Base-by-base conservation (phyloP, 2,888 invertebrate genomes). In the Spodoptera exigua region DNA sequence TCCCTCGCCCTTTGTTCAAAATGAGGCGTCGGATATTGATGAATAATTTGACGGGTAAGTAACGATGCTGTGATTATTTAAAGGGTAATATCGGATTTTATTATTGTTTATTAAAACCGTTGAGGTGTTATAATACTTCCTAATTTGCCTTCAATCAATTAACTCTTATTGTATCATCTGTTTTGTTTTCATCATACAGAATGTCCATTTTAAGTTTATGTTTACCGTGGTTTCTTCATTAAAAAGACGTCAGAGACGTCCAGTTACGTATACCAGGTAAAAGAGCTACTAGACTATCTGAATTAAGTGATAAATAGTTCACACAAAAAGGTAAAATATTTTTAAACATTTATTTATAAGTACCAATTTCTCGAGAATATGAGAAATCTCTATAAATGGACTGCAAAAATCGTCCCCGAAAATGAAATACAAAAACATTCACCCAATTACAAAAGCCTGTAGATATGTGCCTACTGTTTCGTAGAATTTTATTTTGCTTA, bases 21-120 rank as follows among this genome's bases (percentile, higher is more conserved):
- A 86, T 87, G 84, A 89, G 86, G 88, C 89, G 86, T 87, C 81
- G 84, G 87, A 88, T 91, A 91, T 92, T 92, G 90, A 91, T 90
- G 89, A 91, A 90, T 90, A 90, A 91, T 90, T 91, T 89, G 89
- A 89, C 84, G 85, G 84, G 78, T 86, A 86, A 87, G 82, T 87
- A 85, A 87, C 84, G 81, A 79, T 76, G 83, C 75, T 72, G 78
- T 89, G 87, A 89, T 89, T 88, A 90, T 89, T 88, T 81, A 88
- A 81, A 80, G 76, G 81, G 70, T 73, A 79, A 74, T 83, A 81
- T 83, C 74, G 74, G 70, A 75, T 81, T 80, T 76, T 69, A 59
- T 69, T 75, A 63, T 76, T 63, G 66, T 65, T 65, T 61, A 60
- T 63, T 51, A 68, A 59, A 63, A 70, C 18, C 55, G 56, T 53